Conservation (phyloP, 1,140 invertebrate species). For the Teleopsis dalmanni region DNA sequence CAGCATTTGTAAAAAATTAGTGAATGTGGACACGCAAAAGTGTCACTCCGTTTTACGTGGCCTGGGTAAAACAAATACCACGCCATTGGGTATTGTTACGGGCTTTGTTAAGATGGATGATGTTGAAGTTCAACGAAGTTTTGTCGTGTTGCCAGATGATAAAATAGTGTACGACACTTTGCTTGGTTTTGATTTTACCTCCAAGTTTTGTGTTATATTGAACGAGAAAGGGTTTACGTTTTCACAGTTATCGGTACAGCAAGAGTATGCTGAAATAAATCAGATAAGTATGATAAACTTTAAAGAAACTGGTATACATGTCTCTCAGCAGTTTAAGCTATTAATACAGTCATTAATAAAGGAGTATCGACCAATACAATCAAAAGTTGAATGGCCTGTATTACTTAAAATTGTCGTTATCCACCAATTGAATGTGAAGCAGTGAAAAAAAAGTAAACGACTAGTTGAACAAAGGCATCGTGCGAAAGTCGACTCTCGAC, state of each 20-base stretch:
- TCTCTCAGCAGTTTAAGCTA: conserved; percentile 4
- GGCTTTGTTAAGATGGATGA: too few species aligned
- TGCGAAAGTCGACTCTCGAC: not conserved
- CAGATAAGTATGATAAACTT: conserved; percentile 6
- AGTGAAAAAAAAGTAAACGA: not conserved
- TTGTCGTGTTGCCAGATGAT: too few species aligned
- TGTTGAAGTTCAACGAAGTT: too few species aligned
- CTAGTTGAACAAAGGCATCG: not conserved
- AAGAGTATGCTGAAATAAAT: not conserved
- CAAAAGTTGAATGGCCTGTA: not conserved
- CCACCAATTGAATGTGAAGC: not conserved
- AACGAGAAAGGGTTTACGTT: too few species aligned
- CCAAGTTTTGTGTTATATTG: too few species aligned
- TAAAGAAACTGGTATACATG: not conserved
- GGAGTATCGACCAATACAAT: not conserved
- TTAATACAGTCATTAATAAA: not conserved
- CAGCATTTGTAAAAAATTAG: too few species aligned
- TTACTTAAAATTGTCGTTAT: conserved; percentile 12
- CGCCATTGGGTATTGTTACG: too few species aligned
- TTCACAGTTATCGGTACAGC: conserved; percentile 1
- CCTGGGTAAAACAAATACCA: too few species aligned
- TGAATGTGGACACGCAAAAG: too few species aligned
- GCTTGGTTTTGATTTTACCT: too few species aligned
- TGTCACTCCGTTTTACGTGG: too few species aligned
- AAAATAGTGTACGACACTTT: too few species aligned